Evolutionary conservation across 2,888 invertebrate genomes (phyloP).

Genomic region (Bombylius discolor): DNA sequence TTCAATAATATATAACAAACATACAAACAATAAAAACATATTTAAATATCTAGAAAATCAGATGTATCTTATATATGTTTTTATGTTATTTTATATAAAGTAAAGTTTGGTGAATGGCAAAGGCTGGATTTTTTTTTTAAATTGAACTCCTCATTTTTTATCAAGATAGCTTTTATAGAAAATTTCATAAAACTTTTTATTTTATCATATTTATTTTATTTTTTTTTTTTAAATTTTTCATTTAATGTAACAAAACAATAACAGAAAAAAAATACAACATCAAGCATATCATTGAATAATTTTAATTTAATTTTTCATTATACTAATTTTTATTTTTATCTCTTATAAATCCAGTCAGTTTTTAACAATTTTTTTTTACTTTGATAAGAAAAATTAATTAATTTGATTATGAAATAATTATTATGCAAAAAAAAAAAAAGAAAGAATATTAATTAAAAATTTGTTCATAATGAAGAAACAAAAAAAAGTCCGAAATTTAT

Average conservation of each 20-base stretch:
- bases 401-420: no score
- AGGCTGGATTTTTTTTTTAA: constrained; percentile 8
- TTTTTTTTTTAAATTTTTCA: neutral
- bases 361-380: no score
- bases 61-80: neutral
- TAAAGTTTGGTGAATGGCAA: constrained; percentile 24
- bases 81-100: neutral
- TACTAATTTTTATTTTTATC: neutral
- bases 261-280: no score
- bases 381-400: no score
- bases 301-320: no score
- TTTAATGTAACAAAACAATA: neutral
- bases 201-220: neutral
- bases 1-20: neutral
- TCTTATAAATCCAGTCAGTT: constrained; percentile 3
- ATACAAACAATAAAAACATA: no score
- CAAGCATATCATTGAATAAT: no score
- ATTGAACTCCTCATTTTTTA: neutral
- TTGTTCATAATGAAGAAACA: neutral
- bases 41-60: no score
- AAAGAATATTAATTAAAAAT: neutral
- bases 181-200: neutral
- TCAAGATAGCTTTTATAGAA: neutral
- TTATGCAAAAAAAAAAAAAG: no score
- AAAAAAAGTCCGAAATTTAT: no score